phyloP scores from a whole-genome alignment of 2,888 invertebrate species.

The Eubasilissa splendida region DNA sequence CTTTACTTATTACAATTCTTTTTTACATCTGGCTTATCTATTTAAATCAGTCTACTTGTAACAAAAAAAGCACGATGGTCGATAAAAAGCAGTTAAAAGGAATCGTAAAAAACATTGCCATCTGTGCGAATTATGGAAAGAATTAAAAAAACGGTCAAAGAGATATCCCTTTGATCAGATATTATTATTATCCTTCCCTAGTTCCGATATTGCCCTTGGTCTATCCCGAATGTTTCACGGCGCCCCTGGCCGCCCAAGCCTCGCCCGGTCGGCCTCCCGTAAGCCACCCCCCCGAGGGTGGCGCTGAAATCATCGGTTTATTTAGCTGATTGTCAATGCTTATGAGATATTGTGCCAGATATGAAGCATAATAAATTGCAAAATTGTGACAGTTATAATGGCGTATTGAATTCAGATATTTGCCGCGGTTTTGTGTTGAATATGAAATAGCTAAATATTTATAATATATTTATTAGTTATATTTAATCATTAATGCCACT shows the following conservation, averaged over 20 bases:
- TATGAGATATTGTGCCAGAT: slow-evolving; percentile 33
- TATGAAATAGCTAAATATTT: no score
- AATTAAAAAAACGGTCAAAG: neutral
- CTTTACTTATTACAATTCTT: no score
- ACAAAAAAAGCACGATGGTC: no score
- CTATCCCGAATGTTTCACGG: slow-evolving; percentile 7
- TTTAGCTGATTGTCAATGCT: slow-evolving; percentile 38
- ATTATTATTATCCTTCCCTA: slow-evolving; percentile 22
- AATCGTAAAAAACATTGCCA: neutral
- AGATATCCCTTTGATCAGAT: slow-evolving; percentile 14
- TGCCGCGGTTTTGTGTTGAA: neutral
- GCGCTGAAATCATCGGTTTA: slow-evolving; percentile 31
- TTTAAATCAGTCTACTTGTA: no score
- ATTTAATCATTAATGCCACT: no score
- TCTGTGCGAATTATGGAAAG: no score
- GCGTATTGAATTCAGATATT: slow-evolving; percentile 3
- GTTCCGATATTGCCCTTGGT: neutral
- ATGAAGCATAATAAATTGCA: slow-evolving; percentile 31
- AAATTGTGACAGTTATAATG: slow-evolving; percentile 25
- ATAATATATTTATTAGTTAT: no score
- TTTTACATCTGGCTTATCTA: no score
- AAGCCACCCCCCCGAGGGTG: slow-evolving; percentile 12
- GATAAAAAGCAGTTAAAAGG: no score
- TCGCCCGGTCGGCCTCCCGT: neutral
- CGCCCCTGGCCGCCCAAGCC: neutral